These are phyloP conservation scores for Nipponia nippon DNA, from an alignment of 2,113 vertebrate genomes.

Conservation along the genomic window DNA sequence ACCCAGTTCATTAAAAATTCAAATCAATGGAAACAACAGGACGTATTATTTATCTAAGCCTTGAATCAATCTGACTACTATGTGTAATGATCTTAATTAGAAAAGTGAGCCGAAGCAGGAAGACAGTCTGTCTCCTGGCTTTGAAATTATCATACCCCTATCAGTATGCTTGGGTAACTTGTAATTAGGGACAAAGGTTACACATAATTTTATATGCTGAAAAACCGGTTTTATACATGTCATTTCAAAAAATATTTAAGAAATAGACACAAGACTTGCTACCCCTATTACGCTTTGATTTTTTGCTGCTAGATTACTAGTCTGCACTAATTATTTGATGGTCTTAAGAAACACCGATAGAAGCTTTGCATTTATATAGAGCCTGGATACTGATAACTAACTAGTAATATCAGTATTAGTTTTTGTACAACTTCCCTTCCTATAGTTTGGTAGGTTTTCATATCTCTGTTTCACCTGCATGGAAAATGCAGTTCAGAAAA, in stretches of 20 bases:
- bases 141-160: conserved; percentile 58
- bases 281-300: not conserved
- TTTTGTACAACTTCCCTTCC: not conserved
- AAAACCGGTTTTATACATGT: conserved; percentile 56
- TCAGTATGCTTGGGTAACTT: conserved; percentile 57
- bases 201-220: conserved; percentile 37
- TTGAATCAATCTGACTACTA: conserved; percentile 52
- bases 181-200: conserved; percentile 67
- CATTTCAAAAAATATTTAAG: conserved; percentile 50
- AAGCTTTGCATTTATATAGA: not conserved
- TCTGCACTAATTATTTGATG: not conserved
- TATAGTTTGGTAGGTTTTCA: not conserved
- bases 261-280: conserved; percentile 1
- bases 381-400: not conserved
- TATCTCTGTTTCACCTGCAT: not conserved
- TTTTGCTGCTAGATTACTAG: not conserved
- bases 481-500: not conserved
- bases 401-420: not conserved
- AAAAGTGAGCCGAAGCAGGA: conserved; percentile 44
- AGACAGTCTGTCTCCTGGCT: conserved; percentile 57
- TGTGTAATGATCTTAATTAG: conserved; percentile 63
- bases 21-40: conserved; percentile 59
- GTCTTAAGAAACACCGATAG: not conserved
- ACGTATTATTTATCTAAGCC: conserved; percentile 54
- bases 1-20: conserved; percentile 47